These are phyloP conservation scores for Pogoniulus pusillus DNA, from an alignment of 2,797 vertebrate genomes.

Conservation along the genomic window DNA sequence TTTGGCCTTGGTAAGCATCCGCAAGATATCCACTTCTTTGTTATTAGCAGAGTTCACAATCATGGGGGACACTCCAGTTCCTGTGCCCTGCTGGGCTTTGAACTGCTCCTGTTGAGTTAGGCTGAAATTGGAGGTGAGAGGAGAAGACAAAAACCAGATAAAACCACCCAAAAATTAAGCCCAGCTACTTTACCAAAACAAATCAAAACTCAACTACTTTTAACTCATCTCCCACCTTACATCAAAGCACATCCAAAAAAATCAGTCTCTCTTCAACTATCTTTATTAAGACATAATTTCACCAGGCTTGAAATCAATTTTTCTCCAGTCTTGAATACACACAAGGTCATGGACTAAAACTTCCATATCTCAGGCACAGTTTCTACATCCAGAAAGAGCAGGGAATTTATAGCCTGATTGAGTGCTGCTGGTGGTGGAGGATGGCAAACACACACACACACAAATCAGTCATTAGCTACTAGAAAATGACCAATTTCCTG, in stretches of 20 bases:
- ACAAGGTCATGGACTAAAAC: background rate
- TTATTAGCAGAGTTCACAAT: slow-evolving; percentile 70
- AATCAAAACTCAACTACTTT: background rate
- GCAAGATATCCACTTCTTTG: slow-evolving; percentile 89
- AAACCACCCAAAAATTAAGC: background rate
- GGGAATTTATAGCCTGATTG: slow-evolving; percentile 41
- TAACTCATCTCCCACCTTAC: background rate
- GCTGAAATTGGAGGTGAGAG: slow-evolving; percentile 70
- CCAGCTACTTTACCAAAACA: background rate
- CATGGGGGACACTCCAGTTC: slow-evolving; percentile 77
- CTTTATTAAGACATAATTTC: background rate
- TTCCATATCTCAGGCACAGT: background rate
- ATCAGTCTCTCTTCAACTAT: background rate
- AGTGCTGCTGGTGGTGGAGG: slow-evolving; percentile 37
- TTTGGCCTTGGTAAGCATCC: slow-evolving; percentile 93
- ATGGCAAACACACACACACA: slow-evolving; percentile 48
- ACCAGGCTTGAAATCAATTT: background rate
- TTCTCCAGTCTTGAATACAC: background rate
- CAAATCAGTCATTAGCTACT: slow-evolving; percentile 64
- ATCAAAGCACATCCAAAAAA: background rate
- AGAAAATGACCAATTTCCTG: slow-evolving; percentile 72
- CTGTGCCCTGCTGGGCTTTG: slow-evolving; percentile 79
- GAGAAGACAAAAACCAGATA: background rate
- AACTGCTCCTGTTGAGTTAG: slow-evolving; percentile 89
- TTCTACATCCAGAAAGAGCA: slow-evolving; percentile 14